These are phyloP conservation scores for Lepus europaeus DNA, from an alignment of 2,113 vertebrate genomes.

Conservation along the genomic window DNA sequence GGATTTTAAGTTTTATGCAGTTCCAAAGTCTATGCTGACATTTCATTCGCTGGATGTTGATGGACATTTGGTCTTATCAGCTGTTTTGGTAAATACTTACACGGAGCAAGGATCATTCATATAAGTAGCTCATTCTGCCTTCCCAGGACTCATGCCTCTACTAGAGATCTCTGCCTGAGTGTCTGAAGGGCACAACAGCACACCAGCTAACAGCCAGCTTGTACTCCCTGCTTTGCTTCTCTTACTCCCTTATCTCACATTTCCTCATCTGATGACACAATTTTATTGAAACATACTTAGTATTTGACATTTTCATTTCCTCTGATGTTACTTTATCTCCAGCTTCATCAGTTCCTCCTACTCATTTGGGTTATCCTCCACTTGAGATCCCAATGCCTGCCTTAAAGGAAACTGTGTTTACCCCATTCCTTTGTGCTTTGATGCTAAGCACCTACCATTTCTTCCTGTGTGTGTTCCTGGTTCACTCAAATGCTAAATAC, in stretches of 20 bases:
- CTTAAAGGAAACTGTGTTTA: background rate
- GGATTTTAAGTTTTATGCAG: background rate
- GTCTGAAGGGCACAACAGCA: background rate
- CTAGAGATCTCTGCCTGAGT: accelerated
- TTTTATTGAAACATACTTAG: background rate
- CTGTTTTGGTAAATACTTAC: background rate
- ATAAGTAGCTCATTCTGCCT: background rate
- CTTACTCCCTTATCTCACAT: background rate
- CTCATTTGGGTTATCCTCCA: background rate
- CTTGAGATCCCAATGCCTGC: background rate
- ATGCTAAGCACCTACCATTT: background rate
- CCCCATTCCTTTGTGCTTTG: background rate
- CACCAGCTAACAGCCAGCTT: background rate
- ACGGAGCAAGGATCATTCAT: background rate
- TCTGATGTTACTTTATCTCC: background rate
- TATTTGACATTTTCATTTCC: background rate
- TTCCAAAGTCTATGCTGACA: background rate
- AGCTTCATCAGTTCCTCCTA: background rate
- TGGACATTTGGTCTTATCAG: background rate
- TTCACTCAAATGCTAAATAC: background rate
- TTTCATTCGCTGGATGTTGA: background rate
- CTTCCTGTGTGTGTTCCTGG: background rate
- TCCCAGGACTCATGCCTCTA: background rate
- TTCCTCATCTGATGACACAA: background rate
- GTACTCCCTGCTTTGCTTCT: background rate